phyloP scores from a whole-genome alignment of 2,113 vertebrate species.

The Strix uralensis region DNA sequence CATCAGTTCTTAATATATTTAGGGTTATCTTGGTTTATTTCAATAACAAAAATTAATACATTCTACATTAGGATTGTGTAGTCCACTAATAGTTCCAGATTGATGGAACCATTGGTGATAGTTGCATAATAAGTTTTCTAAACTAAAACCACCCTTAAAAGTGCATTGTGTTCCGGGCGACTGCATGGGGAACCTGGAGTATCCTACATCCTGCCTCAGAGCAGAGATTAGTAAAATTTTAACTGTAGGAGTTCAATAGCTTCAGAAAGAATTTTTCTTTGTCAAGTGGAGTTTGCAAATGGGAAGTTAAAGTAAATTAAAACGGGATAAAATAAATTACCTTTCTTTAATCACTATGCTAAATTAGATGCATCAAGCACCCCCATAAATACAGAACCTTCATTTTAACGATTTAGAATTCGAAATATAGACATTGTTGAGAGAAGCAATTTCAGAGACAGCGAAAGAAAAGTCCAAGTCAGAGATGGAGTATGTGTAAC shows the following conservation, averaged over 20 bases:
- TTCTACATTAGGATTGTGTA: not conserved
- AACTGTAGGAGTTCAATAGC: not conserved
- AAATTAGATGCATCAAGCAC: not conserved
- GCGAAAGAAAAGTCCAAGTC: not conserved
- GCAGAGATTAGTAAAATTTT: not conserved
- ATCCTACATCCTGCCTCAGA: not conserved
- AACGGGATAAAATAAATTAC: not conserved
- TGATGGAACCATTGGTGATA: not conserved
- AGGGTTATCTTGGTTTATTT: not conserved
- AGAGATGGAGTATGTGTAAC: not conserved
- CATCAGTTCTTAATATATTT: not conserved
- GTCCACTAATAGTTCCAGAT: not conserved
- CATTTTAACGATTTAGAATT: not conserved
- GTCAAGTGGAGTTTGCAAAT: not conserved
- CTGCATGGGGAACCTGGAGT: not conserved
- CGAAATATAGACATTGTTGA: not conserved
- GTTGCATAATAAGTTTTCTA: not conserved
- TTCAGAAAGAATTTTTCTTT: not conserved
- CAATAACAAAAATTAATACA: not conserved
- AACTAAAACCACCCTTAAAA: not conserved
- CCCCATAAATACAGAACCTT: not conserved
- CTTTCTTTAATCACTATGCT: not conserved
- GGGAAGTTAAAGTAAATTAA: not conserved
- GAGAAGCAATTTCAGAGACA: not conserved
- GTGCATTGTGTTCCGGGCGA: not conserved